Percentiles rank a stretch among this genome's conserved stretches.
These are phyloP conservation scores for Neogobius melanostomus DNA, from an alignment of 2,113 vertebrate species.

Conservation along the genomic window DNA sequence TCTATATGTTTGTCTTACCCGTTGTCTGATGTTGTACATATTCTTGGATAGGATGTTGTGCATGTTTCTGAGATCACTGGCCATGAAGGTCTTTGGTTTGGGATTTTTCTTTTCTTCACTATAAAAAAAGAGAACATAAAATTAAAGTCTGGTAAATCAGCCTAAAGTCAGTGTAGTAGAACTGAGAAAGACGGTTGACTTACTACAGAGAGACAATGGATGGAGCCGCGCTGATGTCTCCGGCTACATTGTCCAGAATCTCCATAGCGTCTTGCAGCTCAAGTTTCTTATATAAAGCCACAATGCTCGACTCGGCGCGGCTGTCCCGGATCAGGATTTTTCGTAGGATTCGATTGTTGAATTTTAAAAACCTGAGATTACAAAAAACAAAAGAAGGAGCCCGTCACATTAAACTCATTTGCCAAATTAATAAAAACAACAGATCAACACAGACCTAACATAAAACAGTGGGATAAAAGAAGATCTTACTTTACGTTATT, in stretches of 20 bases:
- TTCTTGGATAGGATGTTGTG: constrained; percentile 92
- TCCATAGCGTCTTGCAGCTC: constrained; percentile 93
- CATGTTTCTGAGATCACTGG: constrained; percentile 88
- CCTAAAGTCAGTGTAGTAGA: background rate
- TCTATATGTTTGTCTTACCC: constrained; percentile 75
- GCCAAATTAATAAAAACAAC: background rate
- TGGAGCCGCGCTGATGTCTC: constrained; percentile 72
- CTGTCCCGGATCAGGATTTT: constrained; percentile 86
- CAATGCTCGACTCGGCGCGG: constrained; percentile 88
- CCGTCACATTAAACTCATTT: background rate
- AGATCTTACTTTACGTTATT: background rate
- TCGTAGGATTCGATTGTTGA: constrained; percentile 88
- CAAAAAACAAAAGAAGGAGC: background rate
- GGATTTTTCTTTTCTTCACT: constrained; percentile 76
- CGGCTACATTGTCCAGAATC: constrained; percentile 83
- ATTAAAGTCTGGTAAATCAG: background rate
- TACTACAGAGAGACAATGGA: constrained; percentile 78
- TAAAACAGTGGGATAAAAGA: background rate
- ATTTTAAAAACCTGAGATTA: constrained; percentile 88
- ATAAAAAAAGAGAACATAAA: constrained; percentile 9
- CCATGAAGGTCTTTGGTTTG: constrained; percentile 79
- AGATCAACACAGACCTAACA: too few species aligned
- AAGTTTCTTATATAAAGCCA: constrained; percentile 93
- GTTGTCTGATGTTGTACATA: constrained; percentile 93
- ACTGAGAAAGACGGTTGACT: constrained; percentile 39